Conservation (phyloP, 2,797 vertebrate genomes). For the Aplochiton taeniatus region DNA sequence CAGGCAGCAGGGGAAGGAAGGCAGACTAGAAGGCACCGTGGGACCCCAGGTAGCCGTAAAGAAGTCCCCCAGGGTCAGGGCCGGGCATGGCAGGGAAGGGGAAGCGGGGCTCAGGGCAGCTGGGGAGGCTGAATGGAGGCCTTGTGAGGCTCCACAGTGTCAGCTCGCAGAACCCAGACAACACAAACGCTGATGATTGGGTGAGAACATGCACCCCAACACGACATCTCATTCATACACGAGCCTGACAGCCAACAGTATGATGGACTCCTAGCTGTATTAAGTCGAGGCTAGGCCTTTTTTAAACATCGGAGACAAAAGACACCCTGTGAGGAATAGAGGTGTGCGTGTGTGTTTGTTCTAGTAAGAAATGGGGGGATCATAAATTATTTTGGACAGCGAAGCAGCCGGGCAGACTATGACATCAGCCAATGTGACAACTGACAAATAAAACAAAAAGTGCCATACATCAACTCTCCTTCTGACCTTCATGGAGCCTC, state of each 20-base stretch:
- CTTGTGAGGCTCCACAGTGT: slow-evolving; percentile 11
- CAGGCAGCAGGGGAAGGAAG: neutral
- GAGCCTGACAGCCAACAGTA: too few relatives aligned
- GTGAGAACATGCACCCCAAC: neutral
- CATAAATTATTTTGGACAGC: slow-evolving; percentile 10
- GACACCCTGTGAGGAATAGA: neutral
- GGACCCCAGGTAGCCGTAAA: too few relatives aligned
- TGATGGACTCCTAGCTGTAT: too few relatives aligned
- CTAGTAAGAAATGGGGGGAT: slow-evolving; percentile 9
- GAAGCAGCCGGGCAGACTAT: neutral
- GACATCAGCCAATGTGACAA: slow-evolving; percentile 9
- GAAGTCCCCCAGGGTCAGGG: too few relatives aligned
- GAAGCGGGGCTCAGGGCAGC: neutral
- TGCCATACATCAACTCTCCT: slow-evolving; percentile 8
- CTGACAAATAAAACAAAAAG: slow-evolving; percentile 8
- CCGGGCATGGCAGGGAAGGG: too few relatives aligned
- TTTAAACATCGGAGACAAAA: neutral
- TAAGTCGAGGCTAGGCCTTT: too few relatives aligned
- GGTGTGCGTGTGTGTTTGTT: neutral
- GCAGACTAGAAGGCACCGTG: neutral
- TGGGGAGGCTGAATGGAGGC: slow-evolving; percentile 6
- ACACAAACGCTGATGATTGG: neutral
- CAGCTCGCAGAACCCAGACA: neutral
- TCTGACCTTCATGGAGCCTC: slow-evolving; percentile 9
- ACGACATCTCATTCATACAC: neutral